A percentile compares a stretch with the other conserved stretches of the same genome.
Conservation (phyloP, 2,113 vertebrate genomes). For the Crotalus helleri region DNA sequence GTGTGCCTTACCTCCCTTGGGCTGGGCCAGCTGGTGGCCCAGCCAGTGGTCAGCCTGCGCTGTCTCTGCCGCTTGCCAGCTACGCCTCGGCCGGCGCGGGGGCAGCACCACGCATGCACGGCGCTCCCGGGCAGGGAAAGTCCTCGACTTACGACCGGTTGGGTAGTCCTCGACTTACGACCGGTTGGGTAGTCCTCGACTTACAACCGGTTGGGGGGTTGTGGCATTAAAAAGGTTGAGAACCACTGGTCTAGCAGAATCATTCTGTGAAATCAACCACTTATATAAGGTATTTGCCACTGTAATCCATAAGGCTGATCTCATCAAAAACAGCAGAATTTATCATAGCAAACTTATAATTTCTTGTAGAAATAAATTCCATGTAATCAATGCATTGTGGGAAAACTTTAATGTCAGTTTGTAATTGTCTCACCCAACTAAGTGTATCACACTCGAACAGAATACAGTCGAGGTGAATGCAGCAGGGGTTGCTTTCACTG, state of each 20-base stretch:
- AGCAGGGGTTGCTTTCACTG: not conserved
- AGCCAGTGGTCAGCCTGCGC: too few relatives aligned
- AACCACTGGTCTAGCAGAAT: not conserved
- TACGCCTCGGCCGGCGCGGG: too few relatives aligned
- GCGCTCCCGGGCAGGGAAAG: too few relatives aligned
- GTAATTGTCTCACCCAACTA: not conserved
- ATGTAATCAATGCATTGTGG: constrained; percentile 54
- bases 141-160: too few relatives aligned
- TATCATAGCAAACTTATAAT: constrained; percentile 48
- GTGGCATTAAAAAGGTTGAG: too few relatives aligned
- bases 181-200: too few relatives aligned
- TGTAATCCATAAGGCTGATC: not conserved
- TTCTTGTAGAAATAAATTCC: constrained; percentile 41
- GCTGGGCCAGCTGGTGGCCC: too few relatives aligned
- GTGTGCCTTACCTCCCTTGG: too few relatives aligned
- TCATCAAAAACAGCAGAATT: not conserved
- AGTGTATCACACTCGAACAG: not conserved
- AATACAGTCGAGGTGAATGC: not conserved
- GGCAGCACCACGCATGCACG: too few relatives aligned
- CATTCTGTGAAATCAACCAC: not conserved
- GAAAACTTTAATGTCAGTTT: constrained; percentile 56
- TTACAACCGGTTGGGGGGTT: too few relatives aligned
- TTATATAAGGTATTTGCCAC: not conserved
- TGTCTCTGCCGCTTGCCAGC: too few relatives aligned
- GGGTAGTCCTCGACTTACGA: too few relatives aligned